These are phyloP conservation scores for Coenobita brevimanus DNA, from an alignment of 1,140 invertebrate genomes.

Conservation along the genomic window DNA sequence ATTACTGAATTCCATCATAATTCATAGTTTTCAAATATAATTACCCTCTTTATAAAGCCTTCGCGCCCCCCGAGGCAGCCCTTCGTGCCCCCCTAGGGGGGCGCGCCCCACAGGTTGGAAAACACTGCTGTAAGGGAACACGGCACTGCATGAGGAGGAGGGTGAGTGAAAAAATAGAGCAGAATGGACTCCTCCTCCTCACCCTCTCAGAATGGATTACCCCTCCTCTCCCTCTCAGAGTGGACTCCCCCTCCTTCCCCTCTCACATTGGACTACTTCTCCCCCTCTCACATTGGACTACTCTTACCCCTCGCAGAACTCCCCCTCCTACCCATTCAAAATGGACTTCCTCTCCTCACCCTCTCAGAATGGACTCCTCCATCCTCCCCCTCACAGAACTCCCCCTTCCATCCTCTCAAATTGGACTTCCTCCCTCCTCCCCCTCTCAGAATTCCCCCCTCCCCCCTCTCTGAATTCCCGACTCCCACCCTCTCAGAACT, in stretches of 20 bases:
- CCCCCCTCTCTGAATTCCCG: not conserved
- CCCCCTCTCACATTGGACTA: not conserved
- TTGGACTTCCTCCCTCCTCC: too few relatives aligned
- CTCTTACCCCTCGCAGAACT: not conserved
- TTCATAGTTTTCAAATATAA: too few relatives aligned
- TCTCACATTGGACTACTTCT: not conserved
- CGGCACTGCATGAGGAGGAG: too few relatives aligned
- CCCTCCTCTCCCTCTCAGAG: not conserved
- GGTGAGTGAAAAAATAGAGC: too few relatives aligned
- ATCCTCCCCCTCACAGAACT: not conserved
- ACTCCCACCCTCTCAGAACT: not conserved
- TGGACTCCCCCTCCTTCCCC: not conserved
- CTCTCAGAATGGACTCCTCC: not conserved
- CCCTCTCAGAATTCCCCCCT: too few relatives aligned
- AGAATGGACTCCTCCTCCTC: not conserved
- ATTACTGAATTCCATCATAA: too few relatives aligned
- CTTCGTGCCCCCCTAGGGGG: too few relatives aligned
- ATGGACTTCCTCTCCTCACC: not conserved
- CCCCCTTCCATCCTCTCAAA: too few relatives aligned
- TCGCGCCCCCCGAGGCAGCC: too few relatives aligned
- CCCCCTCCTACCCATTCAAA: not conserved
- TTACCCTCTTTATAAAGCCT: too few relatives aligned
- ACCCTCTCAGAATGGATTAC: not conserved
- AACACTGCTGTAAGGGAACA: too few relatives aligned
- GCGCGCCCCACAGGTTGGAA: too few relatives aligned